Evolutionary conservation across 2,113 vertebrate genomes (phyloP), one percentile per base, ranked within the genome.

Genomic region (Hemibagrus wyckioides): DNA sequence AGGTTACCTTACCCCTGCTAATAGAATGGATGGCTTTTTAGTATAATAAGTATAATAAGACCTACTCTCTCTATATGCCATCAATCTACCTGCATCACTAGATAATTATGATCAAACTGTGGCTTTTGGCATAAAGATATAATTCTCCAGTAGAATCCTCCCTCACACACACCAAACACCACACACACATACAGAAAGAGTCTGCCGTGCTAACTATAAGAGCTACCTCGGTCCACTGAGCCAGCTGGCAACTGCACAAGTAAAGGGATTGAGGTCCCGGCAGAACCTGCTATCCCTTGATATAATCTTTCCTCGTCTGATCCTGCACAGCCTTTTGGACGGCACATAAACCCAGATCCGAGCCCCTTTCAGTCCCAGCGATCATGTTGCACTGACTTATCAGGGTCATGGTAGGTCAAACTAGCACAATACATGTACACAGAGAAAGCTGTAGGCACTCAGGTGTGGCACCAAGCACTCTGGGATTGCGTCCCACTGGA

Each of bases 401-500:
- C 23, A 36, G 56, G 33, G 85, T 85, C 85, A 71, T 28, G 73
- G 54, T 67, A 85, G 84, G 71, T 71, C 76, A 48, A 76, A 30
- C 73, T 23, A 30, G 85, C 80, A 91, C 91, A 92, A 90, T 90
- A 85, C 87, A 39, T 65, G 86, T 82, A 91, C 44, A 90, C 85
- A 89, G 41, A 89, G 80, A 81, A 83, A 76, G 79, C 28, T 77
- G 57, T 84, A 89, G 83, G 89, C 91, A 86, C 41, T 86, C 83
- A 67, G 87, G 90, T 84, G 67, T 85, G 41, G 33, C 52, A 75
- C 13, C 10, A 83, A n/a, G 54, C 81, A 69, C 52, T 61, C 50
- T 88, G 76, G 54, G 76, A 85, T 69, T 33, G 15, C 36, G 79
- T 86, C 86, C 71, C 33, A 44, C 39, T 82, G 63, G 63, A 86